Conservation (phyloP, 2,797 vertebrate species). For the Lindbergichthys nudifrons region DNA sequence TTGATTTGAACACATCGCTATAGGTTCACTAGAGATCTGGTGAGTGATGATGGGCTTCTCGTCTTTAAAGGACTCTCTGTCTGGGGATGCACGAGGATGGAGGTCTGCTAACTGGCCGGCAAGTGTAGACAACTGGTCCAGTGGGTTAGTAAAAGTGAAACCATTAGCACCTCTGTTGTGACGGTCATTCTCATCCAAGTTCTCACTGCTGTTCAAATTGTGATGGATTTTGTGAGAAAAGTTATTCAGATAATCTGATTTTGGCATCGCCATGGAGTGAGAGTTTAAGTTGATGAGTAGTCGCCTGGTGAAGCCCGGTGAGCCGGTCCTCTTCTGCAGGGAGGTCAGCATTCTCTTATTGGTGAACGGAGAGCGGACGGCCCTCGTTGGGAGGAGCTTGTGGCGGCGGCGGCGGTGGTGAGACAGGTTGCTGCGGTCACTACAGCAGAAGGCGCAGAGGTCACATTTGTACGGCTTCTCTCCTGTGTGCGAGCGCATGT, state of each 20-base stretch:
- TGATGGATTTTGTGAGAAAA: conserved; percentile 83
- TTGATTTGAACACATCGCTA: conserved; percentile 79
- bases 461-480: conserved; percentile 99
- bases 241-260: conserved; percentile 88
- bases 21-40: conserved; percentile 83
- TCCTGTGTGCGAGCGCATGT: conserved; percentile 97
- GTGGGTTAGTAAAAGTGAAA: conserved; percentile 90
- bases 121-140: conserved; percentile 94
- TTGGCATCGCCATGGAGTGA: conserved; percentile 90
- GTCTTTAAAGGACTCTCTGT: conserved; percentile 88
- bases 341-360: conserved; percentile 94
- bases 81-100: conserved; percentile 87
- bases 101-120: conserved; percentile 92
- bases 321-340: conserved; percentile 93
- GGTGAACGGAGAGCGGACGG: conserved; percentile 89
- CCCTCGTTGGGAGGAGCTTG: conserved; percentile 94
- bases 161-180: conserved; percentile 83
- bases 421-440: conserved; percentile 97
- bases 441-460: conserved; percentile 96
- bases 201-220: conserved; percentile 73
- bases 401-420: conserved; percentile 97
- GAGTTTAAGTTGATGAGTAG: conserved; percentile 92
- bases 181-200: conserved; percentile 69
- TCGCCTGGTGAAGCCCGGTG: conserved; percentile 90
- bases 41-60: conserved; percentile 95